Base-by-base conservation (phyloP, 2,113 vertebrate species). In the Psammodynastes pulverulentus region DNA sequence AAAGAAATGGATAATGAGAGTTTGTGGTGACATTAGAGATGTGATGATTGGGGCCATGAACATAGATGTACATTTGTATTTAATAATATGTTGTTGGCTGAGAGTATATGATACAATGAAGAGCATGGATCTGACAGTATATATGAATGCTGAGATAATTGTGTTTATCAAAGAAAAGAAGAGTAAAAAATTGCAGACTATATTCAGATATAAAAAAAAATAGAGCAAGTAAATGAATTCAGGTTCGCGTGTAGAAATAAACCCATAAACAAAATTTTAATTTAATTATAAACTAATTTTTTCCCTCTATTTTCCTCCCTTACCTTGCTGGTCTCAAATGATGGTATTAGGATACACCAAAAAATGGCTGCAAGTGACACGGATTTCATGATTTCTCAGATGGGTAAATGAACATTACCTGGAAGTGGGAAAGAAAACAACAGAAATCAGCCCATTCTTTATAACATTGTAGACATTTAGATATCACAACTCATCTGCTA, bases 301-400 rank as follows among this genome's bases (percentile, higher is more conserved):
- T 9, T 52, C 51, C 51, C 15, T 17, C 48, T 45, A 17, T 49
- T 58, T 43, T 34, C 34, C 17, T 39, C 62, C 67, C 97, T 95
- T 95, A 98, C 98, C 97, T 98, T 98, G 95, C 96, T 95, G 90
- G 96, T 95, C 58, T 96, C 94, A 17, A 95, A 96, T n/a, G 92
- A 88, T 53, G 92, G 89, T 62, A 93, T 84, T 79, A 97, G 94
- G 89, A 97, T 13, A 86, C 97, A 97, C 87, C 94, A 95, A 21
- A 96, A 91, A 93, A 96, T 90, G 0, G 39, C 51, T 1, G 94
- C 29, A 93, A 97, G 94, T 89, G 94, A 95, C 45, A 97, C 0
- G 0, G 96, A 94, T 93, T 95, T 96, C 4, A 17, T 95, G 43
- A 54, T 88, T 72, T 84, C 89, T 53, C 0, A 1, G 54, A 45